Base-by-base conservation (phyloP, 2,113 vertebrate genomes). In the Ploceus nigricollis region DNA sequence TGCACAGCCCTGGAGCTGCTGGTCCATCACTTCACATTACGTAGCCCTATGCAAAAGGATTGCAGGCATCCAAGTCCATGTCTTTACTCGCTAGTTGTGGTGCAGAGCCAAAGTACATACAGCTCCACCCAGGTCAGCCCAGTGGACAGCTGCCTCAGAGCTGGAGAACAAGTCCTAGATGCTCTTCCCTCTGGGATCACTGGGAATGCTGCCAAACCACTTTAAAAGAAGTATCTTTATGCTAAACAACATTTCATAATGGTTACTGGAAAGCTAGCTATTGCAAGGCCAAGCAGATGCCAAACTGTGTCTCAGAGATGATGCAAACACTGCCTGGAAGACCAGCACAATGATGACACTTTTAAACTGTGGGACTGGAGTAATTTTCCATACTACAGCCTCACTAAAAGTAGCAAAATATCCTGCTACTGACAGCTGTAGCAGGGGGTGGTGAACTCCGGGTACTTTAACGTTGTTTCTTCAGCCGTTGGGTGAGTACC, bases 21-120 rank as follows among this genome's bases (percentile, higher is more conserved):
- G 39, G 40, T 18, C 33, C 56, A 63, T 12, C 33, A 15, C 28
- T 39, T 40, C 28, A 24, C 64, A n/a, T 44, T 17, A 44, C 1
- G 1, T 0, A 6, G 50, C 35, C 47, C 30, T 66, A 11, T 0
- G 0, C 24, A 2, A 0, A 73, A 91, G 39, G 48, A 63, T 1
- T 76, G 39, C 53, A 83, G 58, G 23, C 33, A 77, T 68, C 27
- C 56, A 91, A 89, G 44, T 28, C 51, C 14, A 2, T 23, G 57
- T 60, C 92, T 93, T 76, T 31, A 51, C 57, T 79, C 0, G 0
- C 56, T 42, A 87, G 39, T 0, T 71, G 53, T 37, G 50, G 48
- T 33, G 25, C 45, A 72, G 53, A 88, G 78, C 82, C 85, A 65
- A 94, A 85, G 58, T 4, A 86, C 45, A 69, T 8, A 45, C 28